Evolutionary conservation across 1,140 invertebrate genomes (phyloP).

Genomic region (Megalonaias nervosa): DNA sequence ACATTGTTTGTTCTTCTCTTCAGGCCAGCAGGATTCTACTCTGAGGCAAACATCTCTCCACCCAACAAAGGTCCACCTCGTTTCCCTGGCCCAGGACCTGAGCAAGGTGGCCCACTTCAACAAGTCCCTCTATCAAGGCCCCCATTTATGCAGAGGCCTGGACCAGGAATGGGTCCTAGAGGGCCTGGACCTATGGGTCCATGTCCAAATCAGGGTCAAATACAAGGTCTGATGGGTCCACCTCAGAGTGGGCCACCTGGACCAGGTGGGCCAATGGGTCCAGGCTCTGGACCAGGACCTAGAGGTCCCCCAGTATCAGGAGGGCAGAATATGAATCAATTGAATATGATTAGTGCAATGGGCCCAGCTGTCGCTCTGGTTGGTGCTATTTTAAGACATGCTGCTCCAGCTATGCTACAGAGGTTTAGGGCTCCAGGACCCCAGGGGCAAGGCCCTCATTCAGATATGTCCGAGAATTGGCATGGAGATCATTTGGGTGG

Average conservation of each 20-base stretch:
- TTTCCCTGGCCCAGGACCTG: slow-evolving; percentile 12
- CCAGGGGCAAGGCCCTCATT: slow-evolving; percentile 13
- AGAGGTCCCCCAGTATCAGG: slow-evolving; percentile 32
- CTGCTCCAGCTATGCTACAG: slow-evolving; percentile 28
- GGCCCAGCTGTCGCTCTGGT: slow-evolving; percentile 46
- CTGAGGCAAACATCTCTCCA: slow-evolving; percentile 41
- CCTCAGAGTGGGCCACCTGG: too few relatives aligned
- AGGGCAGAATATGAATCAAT: slow-evolving; percentile 24
- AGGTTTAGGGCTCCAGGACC: slow-evolving; percentile 14
- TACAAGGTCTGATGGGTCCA: too few relatives aligned
- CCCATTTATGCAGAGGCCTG: slow-evolving; percentile 19
- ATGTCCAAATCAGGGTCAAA: slow-evolving; percentile 10
- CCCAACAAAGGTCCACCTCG: slow-evolving; percentile 22
- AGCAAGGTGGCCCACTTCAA: slow-evolving; percentile 17
- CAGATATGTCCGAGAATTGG: slow-evolving; percentile 4
- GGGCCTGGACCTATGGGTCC: slow-evolving; percentile 23
- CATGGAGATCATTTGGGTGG: neutral
- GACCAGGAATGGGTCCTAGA: slow-evolving; percentile 23
- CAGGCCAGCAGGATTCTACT: slow-evolving; percentile 57
- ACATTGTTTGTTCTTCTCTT: slow-evolving; percentile 8
- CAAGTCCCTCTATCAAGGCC: slow-evolving; percentile 10
- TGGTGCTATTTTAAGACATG: slow-evolving; percentile 42
- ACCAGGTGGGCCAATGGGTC: slow-evolving; percentile 1
- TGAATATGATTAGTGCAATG: slow-evolving; percentile 28
- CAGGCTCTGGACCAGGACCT: slow-evolving; percentile 22